phyloP scores from a whole-genome alignment of 2,888 invertebrate species.

The Galerucella nymphaeae region DNA sequence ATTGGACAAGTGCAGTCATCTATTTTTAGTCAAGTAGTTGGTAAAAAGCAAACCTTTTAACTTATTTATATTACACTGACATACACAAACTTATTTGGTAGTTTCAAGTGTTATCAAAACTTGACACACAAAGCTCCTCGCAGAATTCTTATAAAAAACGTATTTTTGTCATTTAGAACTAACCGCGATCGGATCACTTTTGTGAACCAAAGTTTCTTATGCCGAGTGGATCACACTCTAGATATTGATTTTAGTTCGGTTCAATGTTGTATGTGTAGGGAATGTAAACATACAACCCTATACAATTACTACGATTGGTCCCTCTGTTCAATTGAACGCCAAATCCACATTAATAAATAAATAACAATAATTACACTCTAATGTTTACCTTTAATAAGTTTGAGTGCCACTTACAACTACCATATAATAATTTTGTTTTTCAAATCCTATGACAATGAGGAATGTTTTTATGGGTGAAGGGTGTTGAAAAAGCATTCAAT shows the following conservation, averaged over 20 bases:
- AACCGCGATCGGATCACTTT: too few species aligned
- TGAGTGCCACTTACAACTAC: not conserved
- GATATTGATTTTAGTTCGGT: too few species aligned
- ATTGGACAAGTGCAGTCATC: constrained; percentile 1
- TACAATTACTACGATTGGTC: not conserved
- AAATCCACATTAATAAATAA: not conserved
- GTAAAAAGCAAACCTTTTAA: constrained; percentile 7
- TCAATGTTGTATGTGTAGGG: not conserved
- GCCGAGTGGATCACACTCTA: too few species aligned
- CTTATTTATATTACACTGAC: constrained; percentile 3
- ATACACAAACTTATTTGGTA: not conserved
- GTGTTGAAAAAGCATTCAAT: too few species aligned
- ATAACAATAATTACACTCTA: not conserved
- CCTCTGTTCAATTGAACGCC: not conserved
- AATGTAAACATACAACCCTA: not conserved
- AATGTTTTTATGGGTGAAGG: not conserved
- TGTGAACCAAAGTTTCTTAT: too few species aligned
- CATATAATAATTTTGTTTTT: not conserved
- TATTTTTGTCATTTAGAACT: too few species aligned
- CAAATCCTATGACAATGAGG: not conserved
- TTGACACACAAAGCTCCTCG: too few species aligned
- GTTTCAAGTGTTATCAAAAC: too few species aligned
- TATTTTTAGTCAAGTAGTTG: constrained; percentile 18
- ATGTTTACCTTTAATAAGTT: constrained; percentile 6
- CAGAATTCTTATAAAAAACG: too few species aligned